Evolutionary conservation across 37 sponge, comb jelly and placozoan species (phyloP).

Genomic region (Axinella damicornis): DNA sequence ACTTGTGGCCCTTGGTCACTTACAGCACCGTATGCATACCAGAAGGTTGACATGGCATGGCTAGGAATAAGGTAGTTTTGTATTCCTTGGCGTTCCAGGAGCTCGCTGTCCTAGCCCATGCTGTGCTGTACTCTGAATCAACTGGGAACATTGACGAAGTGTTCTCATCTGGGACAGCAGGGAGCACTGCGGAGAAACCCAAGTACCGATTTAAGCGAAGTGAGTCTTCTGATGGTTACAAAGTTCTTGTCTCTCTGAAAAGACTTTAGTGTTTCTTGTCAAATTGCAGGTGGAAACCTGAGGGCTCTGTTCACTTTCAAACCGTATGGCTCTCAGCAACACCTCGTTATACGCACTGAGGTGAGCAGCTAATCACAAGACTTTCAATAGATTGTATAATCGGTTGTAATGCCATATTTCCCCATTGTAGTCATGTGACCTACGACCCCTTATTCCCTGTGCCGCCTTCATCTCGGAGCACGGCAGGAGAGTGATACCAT

Average conservation of each 20-base stretch:
- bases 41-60: too few relatives aligned
- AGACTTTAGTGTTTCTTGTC: not conserved
- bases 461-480: conserved; percentile 25
- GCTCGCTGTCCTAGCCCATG: not conserved
- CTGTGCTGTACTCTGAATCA: not conserved
- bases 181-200: not conserved
- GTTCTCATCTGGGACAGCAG: not conserved
- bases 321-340: not conserved
- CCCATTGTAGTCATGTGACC: not conserved
- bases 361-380: too few relatives aligned
- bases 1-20: too few relatives aligned
- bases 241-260: too few relatives aligned
- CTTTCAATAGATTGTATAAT: too few relatives aligned
- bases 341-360: not conserved
- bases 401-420: not conserved
- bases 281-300: conserved; percentile 23
- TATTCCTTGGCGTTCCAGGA: not conserved
- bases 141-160: not conserved
- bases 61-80: not conserved
- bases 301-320: conserved; percentile 49
- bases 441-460: not conserved
- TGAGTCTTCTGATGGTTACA: not conserved
- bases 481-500: conserved; percentile 46
- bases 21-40: too few relatives aligned
- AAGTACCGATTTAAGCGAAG: not conserved